These are phyloP conservation scores for Danaus chrysippus DNA, from an alignment of 2,888 invertebrate species.

Conservation along the genomic window DNA sequence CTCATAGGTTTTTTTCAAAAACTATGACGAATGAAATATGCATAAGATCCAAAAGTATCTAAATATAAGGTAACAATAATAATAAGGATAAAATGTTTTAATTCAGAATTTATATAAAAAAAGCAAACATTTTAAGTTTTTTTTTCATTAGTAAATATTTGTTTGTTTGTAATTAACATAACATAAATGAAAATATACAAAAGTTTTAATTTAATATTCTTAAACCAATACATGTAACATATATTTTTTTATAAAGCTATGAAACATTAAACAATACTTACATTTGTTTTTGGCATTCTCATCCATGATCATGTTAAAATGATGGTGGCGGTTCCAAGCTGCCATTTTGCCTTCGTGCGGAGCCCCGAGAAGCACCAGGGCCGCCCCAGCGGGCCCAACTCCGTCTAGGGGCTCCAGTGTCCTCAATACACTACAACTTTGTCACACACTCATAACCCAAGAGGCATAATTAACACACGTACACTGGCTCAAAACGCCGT, in stretches of 20 bases:
- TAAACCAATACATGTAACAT: not conserved
- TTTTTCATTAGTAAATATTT: too few species aligned
- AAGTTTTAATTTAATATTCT: too few species aligned
- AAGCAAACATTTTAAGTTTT: too few species aligned
- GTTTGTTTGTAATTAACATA: too few species aligned
- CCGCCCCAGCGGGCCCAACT: constrained; percentile 80
- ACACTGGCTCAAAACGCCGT: constrained; percentile 66
- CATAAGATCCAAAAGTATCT: too few species aligned
- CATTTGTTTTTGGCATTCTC: constrained; percentile 84
- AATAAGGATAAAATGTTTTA: too few species aligned
- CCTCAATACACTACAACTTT: constrained; percentile 74
- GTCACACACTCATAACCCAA: constrained; percentile 78
- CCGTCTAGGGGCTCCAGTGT: constrained; percentile 82
- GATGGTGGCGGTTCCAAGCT: constrained; percentile 87
- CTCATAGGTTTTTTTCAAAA: too few species aligned
- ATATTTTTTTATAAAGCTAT: constrained; percentile 6
- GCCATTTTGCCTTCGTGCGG: constrained; percentile 83
- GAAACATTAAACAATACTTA: constrained; percentile 58
- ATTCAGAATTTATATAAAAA: too few species aligned
- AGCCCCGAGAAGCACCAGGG: constrained; percentile 80
- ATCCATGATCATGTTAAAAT: constrained; percentile 84
- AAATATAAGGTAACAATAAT: too few species aligned
- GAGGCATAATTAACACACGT: constrained; percentile 69
- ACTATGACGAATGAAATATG: too few species aligned
- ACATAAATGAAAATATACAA: too few species aligned